Evolutionary conservation across 1,140 invertebrate genomes (phyloP).

Genomic region (Mesaphorura yosii): DNA sequence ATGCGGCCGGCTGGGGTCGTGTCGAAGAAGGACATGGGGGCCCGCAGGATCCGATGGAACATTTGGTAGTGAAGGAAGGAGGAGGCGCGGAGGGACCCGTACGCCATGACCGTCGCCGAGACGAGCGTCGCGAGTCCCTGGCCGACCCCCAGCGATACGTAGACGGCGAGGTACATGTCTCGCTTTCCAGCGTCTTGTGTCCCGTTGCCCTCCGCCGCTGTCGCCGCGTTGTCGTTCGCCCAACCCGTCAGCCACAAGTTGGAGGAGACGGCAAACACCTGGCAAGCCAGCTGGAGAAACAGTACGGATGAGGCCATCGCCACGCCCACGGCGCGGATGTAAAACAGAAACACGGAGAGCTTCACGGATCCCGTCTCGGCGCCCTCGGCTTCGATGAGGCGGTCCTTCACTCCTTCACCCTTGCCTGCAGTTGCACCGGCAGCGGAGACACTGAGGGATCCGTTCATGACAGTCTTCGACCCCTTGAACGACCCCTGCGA

Average conservation of each 20-base stretch:
- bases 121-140: constrained; percentile 42
- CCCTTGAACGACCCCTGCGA: too few species aligned
- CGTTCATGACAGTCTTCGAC: not conserved
- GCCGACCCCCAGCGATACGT: constrained; percentile 69
- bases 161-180: constrained; percentile 75
- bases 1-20: constrained; percentile 71
- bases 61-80: constrained; percentile 49
- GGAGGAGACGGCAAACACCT: constrained; percentile 67
- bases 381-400: constrained; percentile 68
- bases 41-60: constrained; percentile 50
- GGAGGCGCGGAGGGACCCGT: constrained; percentile 53
- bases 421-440: not conserved
- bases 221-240: too few species aligned
- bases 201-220: constrained; percentile 43
- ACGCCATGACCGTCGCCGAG: constrained; percentile 32
- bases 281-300: constrained; percentile 54
- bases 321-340: constrained; percentile 73
- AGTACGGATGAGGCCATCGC: constrained; percentile 78
- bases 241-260: constrained; percentile 86
- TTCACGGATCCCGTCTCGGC: constrained; percentile 70
- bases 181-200: constrained; percentile 48
- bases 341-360: constrained; percentile 63
- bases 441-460: constrained; percentile 22
- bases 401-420: constrained; percentile 29
- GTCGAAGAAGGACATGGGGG: constrained; percentile 70